phyloP scores from a whole-genome alignment of 2,113 vertebrate species.

The Antechinus stuartii region DNA sequence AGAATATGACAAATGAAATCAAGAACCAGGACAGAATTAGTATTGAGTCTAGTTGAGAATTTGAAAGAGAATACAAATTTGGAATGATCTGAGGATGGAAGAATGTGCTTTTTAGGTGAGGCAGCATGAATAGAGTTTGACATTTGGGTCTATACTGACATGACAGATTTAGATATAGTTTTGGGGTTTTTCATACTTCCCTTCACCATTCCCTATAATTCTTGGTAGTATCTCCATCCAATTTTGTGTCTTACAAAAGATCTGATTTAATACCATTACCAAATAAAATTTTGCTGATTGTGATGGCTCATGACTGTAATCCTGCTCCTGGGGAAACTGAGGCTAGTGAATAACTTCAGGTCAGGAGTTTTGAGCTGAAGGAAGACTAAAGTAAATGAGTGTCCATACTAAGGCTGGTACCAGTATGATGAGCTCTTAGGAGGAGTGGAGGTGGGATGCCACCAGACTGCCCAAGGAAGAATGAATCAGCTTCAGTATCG shows the following conservation, averaged over 20 bases:
- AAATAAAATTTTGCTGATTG: neutral
- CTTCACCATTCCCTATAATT: neutral
- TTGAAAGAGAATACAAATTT: constrained; percentile 46
- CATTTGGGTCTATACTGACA: neutral
- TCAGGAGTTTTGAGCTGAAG: neutral
- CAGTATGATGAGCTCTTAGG: neutral
- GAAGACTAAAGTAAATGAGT: neutral
- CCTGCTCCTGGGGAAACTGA: neutral
- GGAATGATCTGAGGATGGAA: neutral
- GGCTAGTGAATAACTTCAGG: neutral
- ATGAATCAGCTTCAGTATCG: neutral
- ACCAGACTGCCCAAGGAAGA: neutral
- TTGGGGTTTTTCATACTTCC: neutral
- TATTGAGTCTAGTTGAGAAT: neutral
- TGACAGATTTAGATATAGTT: neutral
- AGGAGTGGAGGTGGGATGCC: neutral
- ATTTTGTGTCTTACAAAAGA: neutral
- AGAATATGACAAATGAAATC: constrained; percentile 4
- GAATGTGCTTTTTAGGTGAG: neutral
- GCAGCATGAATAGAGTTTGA: neutral
- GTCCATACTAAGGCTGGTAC: neutral
- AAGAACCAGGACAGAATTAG: neutral
- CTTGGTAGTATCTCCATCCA: neutral
- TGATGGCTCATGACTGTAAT: neutral
- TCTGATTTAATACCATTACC: neutral